Evolutionary conservation across 2,888 invertebrate species (phyloP).

Genomic region (Tineola bisselliella): DNA sequence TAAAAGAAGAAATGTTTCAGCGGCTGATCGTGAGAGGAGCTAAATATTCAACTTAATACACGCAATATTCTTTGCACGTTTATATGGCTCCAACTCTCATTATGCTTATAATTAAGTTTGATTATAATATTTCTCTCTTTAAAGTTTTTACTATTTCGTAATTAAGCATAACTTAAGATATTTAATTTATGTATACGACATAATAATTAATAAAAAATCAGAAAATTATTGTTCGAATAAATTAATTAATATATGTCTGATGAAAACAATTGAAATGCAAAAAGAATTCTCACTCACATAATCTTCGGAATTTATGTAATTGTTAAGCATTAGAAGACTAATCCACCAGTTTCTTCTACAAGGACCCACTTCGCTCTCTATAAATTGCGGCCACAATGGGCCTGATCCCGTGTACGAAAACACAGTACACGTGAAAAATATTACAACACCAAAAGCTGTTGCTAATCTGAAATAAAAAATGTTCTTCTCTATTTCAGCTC

Average conservation of each 20-base stretch:
- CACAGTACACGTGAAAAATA: conserved; percentile 66
- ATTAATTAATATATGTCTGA: too few relatives aligned
- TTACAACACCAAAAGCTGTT: conserved; percentile 64
- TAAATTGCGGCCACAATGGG: conserved; percentile 66
- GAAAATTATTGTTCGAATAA: too few relatives aligned
- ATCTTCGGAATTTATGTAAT: conserved; percentile 66
- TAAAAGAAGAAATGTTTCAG: conserved; percentile 23
- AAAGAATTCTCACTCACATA: conserved; percentile 48
- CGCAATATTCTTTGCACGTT: too few relatives aligned
- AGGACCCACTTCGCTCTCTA: conserved; percentile 52
- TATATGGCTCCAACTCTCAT: too few relatives aligned
- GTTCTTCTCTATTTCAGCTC: too few relatives aligned
- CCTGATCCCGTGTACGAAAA: conserved; percentile 68
- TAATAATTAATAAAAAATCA: too few relatives aligned
- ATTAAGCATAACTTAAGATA: too few relatives aligned
- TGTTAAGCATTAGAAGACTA: conserved; percentile 69
- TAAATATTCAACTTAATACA: neutral
- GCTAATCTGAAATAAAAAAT: conserved; percentile 49
- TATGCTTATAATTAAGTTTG: too few relatives aligned
- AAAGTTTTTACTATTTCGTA: too few relatives aligned
- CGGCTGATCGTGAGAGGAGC: neutral
- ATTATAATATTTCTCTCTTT: too few relatives aligned
- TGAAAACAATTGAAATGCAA: neutral
- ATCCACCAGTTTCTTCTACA: conserved; percentile 73
- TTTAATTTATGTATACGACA: too few relatives aligned